Percentiles rank a stretch among this genome's conserved stretches.
Conservation (phyloP, 2,888 invertebrate genomes). For the Pandemis corylana region DNA sequence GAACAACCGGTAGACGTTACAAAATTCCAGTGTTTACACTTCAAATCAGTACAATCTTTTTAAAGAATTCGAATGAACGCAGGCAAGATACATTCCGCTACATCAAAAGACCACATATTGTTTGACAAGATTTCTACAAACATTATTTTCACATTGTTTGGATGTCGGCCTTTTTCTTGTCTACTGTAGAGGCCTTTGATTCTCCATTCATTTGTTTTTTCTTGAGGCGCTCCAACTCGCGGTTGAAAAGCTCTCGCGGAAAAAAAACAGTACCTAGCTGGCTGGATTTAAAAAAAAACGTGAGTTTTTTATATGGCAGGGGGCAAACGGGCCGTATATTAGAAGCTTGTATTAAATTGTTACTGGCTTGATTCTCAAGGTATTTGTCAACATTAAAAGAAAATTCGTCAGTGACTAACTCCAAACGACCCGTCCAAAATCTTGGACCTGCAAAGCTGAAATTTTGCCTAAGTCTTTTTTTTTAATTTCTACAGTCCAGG, state of each 20-base stretch:
- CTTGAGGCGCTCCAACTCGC: not conserved
- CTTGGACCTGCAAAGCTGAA: too few relatives aligned
- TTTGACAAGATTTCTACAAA: slow-evolving; percentile 58
- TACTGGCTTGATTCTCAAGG: too few relatives aligned
- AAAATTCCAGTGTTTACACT: slow-evolving; percentile 49
- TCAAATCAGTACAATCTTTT: slow-evolving; percentile 46
- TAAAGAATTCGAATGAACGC: slow-evolving; percentile 50
- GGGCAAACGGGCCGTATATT: too few relatives aligned
- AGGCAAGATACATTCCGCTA: slow-evolving; percentile 38
- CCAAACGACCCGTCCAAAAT: too few relatives aligned
- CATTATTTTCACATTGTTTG: slow-evolving; percentile 48
- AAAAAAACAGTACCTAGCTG: not conserved
- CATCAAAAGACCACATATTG: slow-evolving; percentile 55
- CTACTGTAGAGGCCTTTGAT: slow-evolving; percentile 30
- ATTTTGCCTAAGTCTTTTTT: too few relatives aligned
- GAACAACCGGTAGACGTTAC: slow-evolving; percentile 44
- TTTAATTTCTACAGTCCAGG: too few relatives aligned
- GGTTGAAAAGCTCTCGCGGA: slow-evolving; percentile 16
- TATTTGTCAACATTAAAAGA: too few relatives aligned
- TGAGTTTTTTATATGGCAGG: not conserved
- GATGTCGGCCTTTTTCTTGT: slow-evolving; percentile 37
- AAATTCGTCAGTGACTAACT: too few relatives aligned
- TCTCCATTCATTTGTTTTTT: slow-evolving; percentile 35
- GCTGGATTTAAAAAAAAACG: slow-evolving; percentile 33
- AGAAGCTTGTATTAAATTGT: too few relatives aligned